Conservation (phyloP, 2,113 vertebrate species). For the Gila orcuttii region DNA sequence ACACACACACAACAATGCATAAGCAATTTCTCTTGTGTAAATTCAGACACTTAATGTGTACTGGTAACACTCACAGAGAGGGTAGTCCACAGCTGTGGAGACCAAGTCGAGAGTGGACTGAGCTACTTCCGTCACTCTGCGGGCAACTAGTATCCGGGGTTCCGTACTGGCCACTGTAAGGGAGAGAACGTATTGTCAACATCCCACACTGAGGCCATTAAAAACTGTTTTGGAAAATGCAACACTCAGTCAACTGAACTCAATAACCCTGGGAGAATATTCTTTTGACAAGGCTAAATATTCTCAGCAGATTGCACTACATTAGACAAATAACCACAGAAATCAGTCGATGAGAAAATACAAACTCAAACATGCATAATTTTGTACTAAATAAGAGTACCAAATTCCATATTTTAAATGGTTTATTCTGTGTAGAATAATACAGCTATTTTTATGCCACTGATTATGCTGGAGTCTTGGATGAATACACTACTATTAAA, state of each 20-base stretch:
- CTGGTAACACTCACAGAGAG: constrained; percentile 75
- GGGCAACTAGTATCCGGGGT: constrained; percentile 76
- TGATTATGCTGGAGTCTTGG: no score
- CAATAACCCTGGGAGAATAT: not conserved
- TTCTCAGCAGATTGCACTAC: not conserved
- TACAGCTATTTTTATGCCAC: no score
- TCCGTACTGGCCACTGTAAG: constrained; percentile 68
- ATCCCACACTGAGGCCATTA: not conserved
- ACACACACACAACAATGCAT: not conserved
- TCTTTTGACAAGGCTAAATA: not conserved
- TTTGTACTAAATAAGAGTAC: not conserved
- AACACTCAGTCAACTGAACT: not conserved
- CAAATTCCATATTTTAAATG: not conserved
- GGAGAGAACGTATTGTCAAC: not conserved
- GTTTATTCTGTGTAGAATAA: no score
- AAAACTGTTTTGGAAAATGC: constrained; percentile 7
- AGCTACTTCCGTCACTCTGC: constrained; percentile 80
- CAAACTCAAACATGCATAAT: not conserved
- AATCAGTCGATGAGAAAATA: not conserved
- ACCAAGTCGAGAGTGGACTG: constrained; percentile 80
- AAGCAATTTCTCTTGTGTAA: not conserved
- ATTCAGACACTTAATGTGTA: not conserved
- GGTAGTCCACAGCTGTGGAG: constrained; percentile 79
- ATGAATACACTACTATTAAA: no score
- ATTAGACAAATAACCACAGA: not conserved